Evolutionary conservation across 2,113 vertebrate species (phyloP).

Genomic region (Entelurus aequoreus): DNA sequence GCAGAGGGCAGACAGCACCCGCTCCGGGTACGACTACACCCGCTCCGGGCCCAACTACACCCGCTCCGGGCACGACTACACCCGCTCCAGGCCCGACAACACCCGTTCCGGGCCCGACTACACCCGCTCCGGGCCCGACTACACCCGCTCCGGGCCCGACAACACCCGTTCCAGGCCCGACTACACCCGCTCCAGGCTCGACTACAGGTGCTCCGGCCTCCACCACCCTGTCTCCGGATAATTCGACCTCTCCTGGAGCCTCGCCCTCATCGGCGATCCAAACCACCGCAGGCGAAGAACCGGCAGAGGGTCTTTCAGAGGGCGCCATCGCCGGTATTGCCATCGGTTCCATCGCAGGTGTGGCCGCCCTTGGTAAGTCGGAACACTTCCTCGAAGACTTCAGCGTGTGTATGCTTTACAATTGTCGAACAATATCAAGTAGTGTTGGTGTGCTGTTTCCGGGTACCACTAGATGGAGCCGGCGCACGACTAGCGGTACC

Average conservation of each 20-base stretch:
- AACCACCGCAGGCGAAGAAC: not conserved
- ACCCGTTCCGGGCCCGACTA: too few relatives aligned
- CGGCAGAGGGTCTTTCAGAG: constrained; percentile 23
- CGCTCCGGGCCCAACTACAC: not conserved
- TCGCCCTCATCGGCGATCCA: not conserved
- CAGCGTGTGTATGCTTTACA: too few relatives aligned
- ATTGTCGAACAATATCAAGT: not conserved
- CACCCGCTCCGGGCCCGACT: not conserved
- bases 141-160: not conserved
- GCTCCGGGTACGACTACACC: too few relatives aligned
- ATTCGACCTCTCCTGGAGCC: not conserved
- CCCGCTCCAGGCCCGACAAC: accelerated
- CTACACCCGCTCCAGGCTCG: not conserved
- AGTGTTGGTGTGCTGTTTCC: not conserved
- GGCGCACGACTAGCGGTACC: too few relatives aligned
- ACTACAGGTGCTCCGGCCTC: accelerated
- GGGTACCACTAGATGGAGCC: too few relatives aligned
- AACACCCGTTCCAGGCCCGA: not conserved
- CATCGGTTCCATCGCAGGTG: constrained; percentile 57
- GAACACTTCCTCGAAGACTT: too few relatives aligned
- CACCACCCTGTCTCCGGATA: not conserved
- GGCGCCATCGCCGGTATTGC: constrained; percentile 56
- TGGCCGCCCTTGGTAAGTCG: constrained; percentile 53
- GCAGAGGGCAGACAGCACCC: accelerated
- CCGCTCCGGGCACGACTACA: not conserved